These are phyloP conservation scores for Phymorhynchus buccinoides DNA, from an alignment of 1,140 invertebrate genomes.

Conservation along the genomic window DNA sequence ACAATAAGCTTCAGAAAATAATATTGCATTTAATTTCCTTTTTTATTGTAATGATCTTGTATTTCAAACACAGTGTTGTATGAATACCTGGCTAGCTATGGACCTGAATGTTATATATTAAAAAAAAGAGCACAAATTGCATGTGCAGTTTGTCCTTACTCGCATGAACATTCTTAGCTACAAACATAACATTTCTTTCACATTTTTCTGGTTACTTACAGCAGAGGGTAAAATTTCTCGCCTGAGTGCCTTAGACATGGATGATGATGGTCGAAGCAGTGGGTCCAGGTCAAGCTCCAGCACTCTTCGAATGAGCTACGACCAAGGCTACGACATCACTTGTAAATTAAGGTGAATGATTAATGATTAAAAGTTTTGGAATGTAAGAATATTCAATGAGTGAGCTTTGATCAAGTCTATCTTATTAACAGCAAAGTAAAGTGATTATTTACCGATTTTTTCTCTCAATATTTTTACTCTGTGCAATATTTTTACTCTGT, in stretches of 20 bases:
- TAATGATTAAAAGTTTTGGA: no score
- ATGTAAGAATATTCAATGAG: no score
- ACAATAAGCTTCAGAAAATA: no score
- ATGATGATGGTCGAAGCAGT: slow-evolving; percentile 41
- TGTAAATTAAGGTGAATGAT: slow-evolving; percentile 17
- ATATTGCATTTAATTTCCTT: no score
- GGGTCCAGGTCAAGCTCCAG: slow-evolving; percentile 40
- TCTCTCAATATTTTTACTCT: background rate
- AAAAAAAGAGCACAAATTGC: background rate
- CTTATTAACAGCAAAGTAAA: slow-evolving; percentile 48
- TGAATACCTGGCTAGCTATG: background rate
- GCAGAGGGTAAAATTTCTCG: slow-evolving; percentile 59
- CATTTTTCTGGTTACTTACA: slow-evolving; percentile 29
- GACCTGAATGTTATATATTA: no score
- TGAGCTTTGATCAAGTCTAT: slow-evolving; percentile 51
- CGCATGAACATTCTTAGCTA: background rate
- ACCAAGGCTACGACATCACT: slow-evolving; percentile 57
- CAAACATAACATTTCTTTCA: no score
- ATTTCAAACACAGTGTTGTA: background rate
- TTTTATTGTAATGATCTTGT: background rate
- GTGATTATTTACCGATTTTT: background rate
- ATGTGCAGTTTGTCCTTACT: background rate
- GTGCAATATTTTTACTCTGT: background rate
- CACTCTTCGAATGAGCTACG: slow-evolving; percentile 39
- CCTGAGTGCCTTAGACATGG: slow-evolving; percentile 45